Percentiles rank a stretch among this genome's conserved stretches.
Evolutionary conservation across 2,797 vertebrate genomes (phyloP).

Genomic region (Garrulus glandarius): DNA sequence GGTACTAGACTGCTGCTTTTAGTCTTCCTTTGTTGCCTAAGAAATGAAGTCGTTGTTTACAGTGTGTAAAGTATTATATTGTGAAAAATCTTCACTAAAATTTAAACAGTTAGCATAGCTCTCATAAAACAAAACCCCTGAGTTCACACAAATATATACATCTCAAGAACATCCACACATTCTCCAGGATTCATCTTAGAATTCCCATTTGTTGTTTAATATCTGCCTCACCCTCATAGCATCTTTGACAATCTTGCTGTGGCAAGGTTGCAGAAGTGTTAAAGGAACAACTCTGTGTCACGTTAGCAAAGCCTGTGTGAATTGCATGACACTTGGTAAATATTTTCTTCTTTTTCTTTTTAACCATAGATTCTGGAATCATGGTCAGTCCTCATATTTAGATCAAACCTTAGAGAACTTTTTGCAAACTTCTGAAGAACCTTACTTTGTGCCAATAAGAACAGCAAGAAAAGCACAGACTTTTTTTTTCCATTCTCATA

Average conservation of each 20-base stretch:
- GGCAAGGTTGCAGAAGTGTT: not conserved
- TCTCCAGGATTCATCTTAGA: not conserved
- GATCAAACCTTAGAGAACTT: not conserved
- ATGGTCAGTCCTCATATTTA: not conserved
- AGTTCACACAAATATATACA: not conserved
- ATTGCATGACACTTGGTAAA: not conserved
- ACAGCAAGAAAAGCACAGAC: fast-evolving
- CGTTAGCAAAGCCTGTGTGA: not conserved
- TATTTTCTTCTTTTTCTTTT: not conserved
- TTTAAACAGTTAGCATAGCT: not conserved
- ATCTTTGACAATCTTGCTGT: not conserved
- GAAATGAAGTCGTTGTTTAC: not conserved
- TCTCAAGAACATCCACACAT: not conserved
- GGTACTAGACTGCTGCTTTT: not conserved
- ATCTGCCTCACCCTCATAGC: not conserved
- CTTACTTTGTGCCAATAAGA: not conserved
- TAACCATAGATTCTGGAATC: not conserved
- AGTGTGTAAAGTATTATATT: fast-evolving
- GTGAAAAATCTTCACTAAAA: not conserved
- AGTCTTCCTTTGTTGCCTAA: not conserved
- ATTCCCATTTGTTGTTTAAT: not conserved
- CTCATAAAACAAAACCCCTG: not conserved
- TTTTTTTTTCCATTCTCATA: not conserved
- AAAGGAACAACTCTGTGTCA: not conserved
- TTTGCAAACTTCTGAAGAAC: not conserved